Evolutionary conservation across 2,888 invertebrate genomes (phyloP).

Genomic region (Andrena camellia): DNA sequence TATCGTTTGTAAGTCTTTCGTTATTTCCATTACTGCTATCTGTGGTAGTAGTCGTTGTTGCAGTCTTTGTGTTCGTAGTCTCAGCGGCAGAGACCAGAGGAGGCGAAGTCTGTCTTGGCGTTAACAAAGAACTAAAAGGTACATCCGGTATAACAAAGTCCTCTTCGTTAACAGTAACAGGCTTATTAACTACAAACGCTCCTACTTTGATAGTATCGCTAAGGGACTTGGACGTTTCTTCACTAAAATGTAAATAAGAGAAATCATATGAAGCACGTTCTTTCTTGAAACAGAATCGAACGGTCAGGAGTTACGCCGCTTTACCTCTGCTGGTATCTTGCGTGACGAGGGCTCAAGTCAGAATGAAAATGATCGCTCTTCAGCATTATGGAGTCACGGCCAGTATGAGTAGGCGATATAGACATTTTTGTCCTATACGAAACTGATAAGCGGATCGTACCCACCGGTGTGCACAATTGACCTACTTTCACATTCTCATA

Average conservation of each 20-base stretch:
- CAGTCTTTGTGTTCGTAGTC: conserved; percentile 66
- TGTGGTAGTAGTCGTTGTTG: conserved; percentile 59
- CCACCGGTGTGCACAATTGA: conserved; percentile 94
- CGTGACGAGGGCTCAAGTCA: conserved; percentile 90
- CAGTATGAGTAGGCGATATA: conserved; percentile 92
- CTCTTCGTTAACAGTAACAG: conserved; percentile 86
- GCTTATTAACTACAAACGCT: conserved; percentile 91
- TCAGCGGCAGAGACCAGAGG: conserved; percentile 75
- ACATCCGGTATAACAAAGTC: conserved; percentile 88
- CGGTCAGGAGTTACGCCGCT: not conserved
- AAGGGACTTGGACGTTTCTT: conserved; percentile 89
- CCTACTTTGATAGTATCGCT: conserved; percentile 91
- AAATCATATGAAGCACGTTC: conserved; percentile 7
- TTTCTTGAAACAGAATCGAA: too few species aligned
- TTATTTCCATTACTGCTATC: conserved; percentile 83
- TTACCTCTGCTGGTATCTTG: conserved; percentile 88
- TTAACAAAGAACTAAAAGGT: conserved; percentile 88
- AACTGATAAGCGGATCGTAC: conserved; percentile 93
- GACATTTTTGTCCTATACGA: conserved; percentile 97
- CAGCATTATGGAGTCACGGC: conserved; percentile 92
- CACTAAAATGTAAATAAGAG: conserved; percentile 84
- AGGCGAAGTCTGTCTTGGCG: conserved; percentile 82
- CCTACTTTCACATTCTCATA: conserved; percentile 93
- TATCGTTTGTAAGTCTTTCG: conserved; percentile 78
- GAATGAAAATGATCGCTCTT: conserved; percentile 96